Evolutionary conservation across 2,113 vertebrate genomes (phyloP).

Genomic region (Myotis brandtii): DNA sequence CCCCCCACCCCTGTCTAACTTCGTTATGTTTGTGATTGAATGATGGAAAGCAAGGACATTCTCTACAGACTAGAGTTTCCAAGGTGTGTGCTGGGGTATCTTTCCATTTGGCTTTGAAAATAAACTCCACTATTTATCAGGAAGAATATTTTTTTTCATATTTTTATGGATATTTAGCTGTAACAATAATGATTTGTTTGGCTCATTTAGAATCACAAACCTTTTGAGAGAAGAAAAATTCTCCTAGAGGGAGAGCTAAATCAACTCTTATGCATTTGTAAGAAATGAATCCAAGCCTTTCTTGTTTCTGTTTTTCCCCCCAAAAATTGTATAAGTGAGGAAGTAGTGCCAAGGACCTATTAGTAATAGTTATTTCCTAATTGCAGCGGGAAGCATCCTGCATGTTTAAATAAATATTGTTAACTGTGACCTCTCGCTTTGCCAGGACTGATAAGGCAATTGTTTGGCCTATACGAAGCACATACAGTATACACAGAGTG

Average conservation of each 20-base stretch:
- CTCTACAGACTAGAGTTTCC: neutral
- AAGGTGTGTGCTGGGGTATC: fast-evolving
- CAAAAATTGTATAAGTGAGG: constrained; percentile 83
- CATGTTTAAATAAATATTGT: constrained; percentile 95
- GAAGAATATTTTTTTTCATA: constrained; percentile 33
- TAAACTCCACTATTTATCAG: constrained; percentile 29
- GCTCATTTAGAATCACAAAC: constrained; percentile 67
- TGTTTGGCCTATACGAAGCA: constrained; percentile 89
- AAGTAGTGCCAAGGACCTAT: constrained; percentile 87
- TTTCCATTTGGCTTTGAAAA: constrained; percentile 63
- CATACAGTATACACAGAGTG: constrained; percentile 90
- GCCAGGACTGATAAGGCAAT: constrained; percentile 90
- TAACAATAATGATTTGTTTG: constrained; percentile 54
- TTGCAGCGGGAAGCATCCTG: constrained; percentile 92
- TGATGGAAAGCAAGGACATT: constrained; percentile 39
- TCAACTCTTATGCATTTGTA: constrained; percentile 43
- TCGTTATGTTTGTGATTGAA: constrained; percentile 4
- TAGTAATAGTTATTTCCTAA: constrained; percentile 93
- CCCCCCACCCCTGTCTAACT: neutral
- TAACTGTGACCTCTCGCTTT: constrained; percentile 90
- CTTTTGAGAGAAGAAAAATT: constrained; percentile 61
- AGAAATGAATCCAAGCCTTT: constrained; percentile 66
- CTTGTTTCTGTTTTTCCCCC: constrained; percentile 38
- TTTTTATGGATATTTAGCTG: constrained; percentile 44
- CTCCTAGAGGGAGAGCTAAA: constrained; percentile 62